Base-by-base conservation (phyloP, 2,888 invertebrate genomes). In the Rosalia funebris region DNA sequence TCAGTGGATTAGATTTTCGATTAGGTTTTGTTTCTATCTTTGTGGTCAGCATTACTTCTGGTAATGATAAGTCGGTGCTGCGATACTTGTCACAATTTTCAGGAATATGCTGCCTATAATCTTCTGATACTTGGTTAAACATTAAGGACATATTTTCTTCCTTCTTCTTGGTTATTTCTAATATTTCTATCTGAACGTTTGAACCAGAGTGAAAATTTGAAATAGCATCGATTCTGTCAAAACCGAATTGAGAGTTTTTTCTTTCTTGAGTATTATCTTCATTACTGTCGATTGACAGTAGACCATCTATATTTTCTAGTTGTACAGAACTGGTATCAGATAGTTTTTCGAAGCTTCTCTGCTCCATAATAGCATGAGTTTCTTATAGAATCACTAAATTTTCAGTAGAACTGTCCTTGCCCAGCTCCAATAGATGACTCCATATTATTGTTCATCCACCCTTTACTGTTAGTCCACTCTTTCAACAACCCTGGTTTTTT, bases 381-480 rank as follows among this genome's bases (percentile, higher is more conserved):
- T 39, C 37, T 25, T 36, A 9, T 2, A 37, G 7, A 48, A 31
- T 57, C 41, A 34, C 46, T 50, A 41, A 10, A 17, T 25, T 45
- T 15, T 34, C 55, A 54, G 3, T 71, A n/a, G 37, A 45, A 39
- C 42, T 50, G 20, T 55, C 48, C 1, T 31, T 17, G 10, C 61
- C 76, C 19, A 80, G 64, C 34, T 72, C 72, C 12, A 81, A 65
- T 62, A 81, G 68, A 68, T 80, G 80, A 7, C 77, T 77, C 47
- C n/a, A n/a, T n/a, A n/a, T 78, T 71, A 62, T 81, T 81, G 58
- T 81, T 81, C 59, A 81, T 78, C 82, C 82, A 82, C 1, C 81
- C 82, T 62, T 82, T 82, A 56, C 81, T 81, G n/a, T 82, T 81
- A 0, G 82, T 82, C 82, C 82, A 82, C 64, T 82, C 81, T 57